Evolutionary conservation across 2,888 invertebrate species (phyloP).

Genomic region (Mythimna pallens): DNA sequence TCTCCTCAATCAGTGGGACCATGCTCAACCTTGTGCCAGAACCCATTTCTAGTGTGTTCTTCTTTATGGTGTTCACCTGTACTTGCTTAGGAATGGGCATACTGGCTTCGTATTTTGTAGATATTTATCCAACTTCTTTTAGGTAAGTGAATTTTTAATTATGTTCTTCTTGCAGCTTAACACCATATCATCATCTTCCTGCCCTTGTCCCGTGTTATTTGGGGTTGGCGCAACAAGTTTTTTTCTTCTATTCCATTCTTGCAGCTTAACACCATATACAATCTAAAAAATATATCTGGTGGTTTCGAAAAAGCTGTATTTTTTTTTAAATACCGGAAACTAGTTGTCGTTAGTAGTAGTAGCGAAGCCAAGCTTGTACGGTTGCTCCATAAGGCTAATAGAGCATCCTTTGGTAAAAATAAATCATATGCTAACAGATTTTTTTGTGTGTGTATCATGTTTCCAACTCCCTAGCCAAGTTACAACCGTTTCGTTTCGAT

Average conservation of each 20-base stretch:
- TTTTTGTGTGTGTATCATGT: too few species aligned
- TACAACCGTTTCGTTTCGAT: too few species aligned
- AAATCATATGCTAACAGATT: too few species aligned
- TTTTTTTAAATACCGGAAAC: not conserved
- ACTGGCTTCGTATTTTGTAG: slow-evolving; percentile 85
- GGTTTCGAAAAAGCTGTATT: not conserved
- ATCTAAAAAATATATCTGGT: not conserved
- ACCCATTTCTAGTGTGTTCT: slow-evolving; percentile 82
- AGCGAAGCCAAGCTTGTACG: not conserved
- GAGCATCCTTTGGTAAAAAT: too few species aligned
- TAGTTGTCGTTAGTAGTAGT: not conserved
- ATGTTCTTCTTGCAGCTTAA: not conserved
- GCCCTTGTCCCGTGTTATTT: too few species aligned
- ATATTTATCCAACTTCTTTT: slow-evolving; percentile 85
- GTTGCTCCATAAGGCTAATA: too few species aligned
- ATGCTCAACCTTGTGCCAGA: slow-evolving; percentile 82
- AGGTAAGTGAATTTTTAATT: slow-evolving; percentile 70
- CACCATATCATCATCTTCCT: too few species aligned
- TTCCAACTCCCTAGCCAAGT: too few species aligned
- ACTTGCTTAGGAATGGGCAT: slow-evolving; percentile 87
- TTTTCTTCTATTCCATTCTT: too few species aligned
- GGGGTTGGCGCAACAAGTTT: too few species aligned
- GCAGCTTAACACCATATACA: not conserved
- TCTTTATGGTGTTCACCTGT: slow-evolving; percentile 84
- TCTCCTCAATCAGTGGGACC: slow-evolving; percentile 90